phyloP scores from a whole-genome alignment of 1,140 invertebrate species.

The Steinernema feltiae region DNA sequence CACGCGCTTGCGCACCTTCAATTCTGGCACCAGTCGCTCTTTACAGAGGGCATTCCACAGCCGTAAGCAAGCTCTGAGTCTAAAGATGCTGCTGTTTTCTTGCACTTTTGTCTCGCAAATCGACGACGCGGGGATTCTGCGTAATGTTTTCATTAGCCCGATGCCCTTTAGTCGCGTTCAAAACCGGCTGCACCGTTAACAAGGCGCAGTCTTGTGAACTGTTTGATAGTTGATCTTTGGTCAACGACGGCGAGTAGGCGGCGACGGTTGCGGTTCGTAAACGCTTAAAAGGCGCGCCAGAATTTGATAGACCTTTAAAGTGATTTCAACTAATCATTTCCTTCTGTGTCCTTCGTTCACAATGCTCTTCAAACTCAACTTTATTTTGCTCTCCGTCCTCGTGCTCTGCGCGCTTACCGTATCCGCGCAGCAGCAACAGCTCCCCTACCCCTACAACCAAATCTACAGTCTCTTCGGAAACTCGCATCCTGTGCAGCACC shows the following conservation, averaged over 20 bases:
- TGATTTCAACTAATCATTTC: neutral
- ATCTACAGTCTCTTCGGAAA: neutral
- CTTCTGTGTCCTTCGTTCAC: neutral
- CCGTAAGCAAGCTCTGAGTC: too few relatives aligned
- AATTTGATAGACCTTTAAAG: neutral
- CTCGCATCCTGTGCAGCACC: too few relatives aligned
- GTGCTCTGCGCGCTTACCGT: neutral
- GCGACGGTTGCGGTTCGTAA: neutral
- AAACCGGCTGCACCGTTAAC: neutral
- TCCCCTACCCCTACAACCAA: neutral
- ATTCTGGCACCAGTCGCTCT: too few relatives aligned
- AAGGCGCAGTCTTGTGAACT: neutral
- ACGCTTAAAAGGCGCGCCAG: neutral
- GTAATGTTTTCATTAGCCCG: neutral
- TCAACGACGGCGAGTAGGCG: neutral
- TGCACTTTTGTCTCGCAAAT: too few relatives aligned
- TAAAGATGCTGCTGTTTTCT: too few relatives aligned
- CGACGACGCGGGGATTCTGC: too few relatives aligned
- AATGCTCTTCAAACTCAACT: neutral
- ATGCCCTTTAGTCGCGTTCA: constrained; percentile 3
- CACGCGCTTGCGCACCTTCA: too few relatives aligned
- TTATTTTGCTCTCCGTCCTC: neutral
- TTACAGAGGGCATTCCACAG: too few relatives aligned
- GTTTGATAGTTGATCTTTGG: neutral
- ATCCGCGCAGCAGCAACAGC: neutral